These are phyloP conservation scores for Rhyacophila evoluta DNA, from an alignment of 2,888 invertebrate genomes.

Conservation along the genomic window DNA sequence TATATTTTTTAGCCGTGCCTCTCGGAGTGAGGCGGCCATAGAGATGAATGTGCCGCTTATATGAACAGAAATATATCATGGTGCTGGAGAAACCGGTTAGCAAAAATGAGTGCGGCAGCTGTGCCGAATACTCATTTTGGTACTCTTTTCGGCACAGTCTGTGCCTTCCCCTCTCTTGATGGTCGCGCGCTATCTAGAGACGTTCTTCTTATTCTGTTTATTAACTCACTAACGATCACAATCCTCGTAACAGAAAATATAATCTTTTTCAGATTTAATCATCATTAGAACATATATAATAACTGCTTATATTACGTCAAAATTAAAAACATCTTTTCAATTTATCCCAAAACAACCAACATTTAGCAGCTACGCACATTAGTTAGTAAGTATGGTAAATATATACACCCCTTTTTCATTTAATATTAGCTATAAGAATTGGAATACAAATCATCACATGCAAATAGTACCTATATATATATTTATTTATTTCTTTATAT, in stretches of 20 bases:
- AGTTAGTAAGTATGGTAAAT: no score
- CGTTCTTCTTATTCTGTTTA: neutral
- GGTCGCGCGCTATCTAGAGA: neutral
- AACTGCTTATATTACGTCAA: no score
- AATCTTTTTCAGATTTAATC: no score
- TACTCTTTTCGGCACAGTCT: constrained; percentile 32
- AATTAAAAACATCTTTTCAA: no score
- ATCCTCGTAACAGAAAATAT: neutral
- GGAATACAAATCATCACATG: no score
- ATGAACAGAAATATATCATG: constrained; percentile 60
- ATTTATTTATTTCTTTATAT: no score
- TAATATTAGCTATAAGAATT: no score
- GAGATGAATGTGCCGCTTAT: constrained; percentile 46
- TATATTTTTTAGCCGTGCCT: constrained; percentile 25
- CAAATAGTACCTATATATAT: no score
- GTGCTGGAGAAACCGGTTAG: constrained; percentile 44
- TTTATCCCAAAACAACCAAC: no score
- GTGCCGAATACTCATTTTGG: constrained; percentile 34
- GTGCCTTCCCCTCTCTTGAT: neutral
- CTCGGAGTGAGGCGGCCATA: neutral
- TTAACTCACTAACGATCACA: constrained; percentile 8
- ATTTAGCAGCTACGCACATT: no score
- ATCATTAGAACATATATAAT: no score
- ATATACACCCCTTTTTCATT: no score
- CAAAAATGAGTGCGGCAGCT: constrained; percentile 44